phyloP scores from a whole-genome alignment of 2,113 vertebrate genomes.

The Ramphastos sulfuratus region DNA sequence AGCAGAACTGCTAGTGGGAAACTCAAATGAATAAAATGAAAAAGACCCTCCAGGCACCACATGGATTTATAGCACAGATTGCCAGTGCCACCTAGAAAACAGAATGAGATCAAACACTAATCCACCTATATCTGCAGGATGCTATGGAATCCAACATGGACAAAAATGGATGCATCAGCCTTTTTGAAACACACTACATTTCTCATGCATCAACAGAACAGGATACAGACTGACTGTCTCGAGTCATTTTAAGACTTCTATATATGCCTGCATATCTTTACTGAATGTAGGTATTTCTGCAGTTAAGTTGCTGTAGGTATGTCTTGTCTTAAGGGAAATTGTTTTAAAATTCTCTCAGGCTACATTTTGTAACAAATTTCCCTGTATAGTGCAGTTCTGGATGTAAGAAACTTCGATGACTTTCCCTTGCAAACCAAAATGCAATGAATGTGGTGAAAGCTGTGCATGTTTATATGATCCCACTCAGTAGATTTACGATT shows the following conservation, averaged over 20 bases:
- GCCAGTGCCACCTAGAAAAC: conserved; percentile 41
- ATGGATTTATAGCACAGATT: conserved; percentile 29
- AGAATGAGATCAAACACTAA: conserved; percentile 10
- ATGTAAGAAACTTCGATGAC: not conserved
- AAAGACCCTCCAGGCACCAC: not conserved
- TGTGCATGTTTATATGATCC: not conserved
- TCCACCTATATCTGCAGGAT: not conserved
- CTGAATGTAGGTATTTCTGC: not conserved
- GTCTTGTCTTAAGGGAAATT: not conserved
- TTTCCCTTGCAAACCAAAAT: not conserved
- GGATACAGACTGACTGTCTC: not conserved
- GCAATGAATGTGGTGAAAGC: not conserved
- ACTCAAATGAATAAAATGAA: conserved; percentile 25
- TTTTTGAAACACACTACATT: not conserved
- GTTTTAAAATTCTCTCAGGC: not conserved
- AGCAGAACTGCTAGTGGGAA: conserved; percentile 13
- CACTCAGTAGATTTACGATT: conserved; percentile 12
- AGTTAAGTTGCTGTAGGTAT: not conserved
- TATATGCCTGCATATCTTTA: not conserved
- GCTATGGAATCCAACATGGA: not conserved
- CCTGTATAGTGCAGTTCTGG: not conserved
- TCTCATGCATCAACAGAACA: not conserved
- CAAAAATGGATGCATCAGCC: not conserved
- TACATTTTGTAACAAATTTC: not conserved
- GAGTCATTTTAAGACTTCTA: not conserved